These are phyloP conservation scores for Ancistrus triradiatus DNA, from an alignment of 2,113 vertebrate genomes.

Conservation along the genomic window DNA sequence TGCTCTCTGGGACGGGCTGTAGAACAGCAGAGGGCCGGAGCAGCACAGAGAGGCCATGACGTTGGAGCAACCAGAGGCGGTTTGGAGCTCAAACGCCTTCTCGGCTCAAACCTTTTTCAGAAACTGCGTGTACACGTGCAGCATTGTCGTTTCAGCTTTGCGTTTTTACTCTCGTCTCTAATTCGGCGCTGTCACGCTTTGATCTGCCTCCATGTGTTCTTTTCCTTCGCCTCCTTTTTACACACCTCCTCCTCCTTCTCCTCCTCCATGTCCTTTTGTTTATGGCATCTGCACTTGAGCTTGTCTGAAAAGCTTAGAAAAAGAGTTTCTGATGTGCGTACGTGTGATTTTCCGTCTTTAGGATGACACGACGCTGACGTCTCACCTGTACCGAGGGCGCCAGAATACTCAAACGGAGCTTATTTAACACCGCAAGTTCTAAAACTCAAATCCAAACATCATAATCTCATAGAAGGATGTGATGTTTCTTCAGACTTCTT, in stretches of 20 bases:
- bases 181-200: conserved; percentile 11
- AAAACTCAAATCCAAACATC: no score
- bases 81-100: background rate
- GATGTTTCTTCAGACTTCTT: no score
- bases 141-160: conserved; percentile 7
- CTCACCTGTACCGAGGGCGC: no score
- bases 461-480: no score
- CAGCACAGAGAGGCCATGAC: conserved; percentile 1
- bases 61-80: background rate
- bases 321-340: no score
- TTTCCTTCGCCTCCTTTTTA: background rate
- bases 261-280: background rate
- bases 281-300: conserved; percentile 2
- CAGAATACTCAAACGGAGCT: no score
- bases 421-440: no score
- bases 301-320: conserved; percentile 6
- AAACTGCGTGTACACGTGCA: background rate
- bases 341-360: no score
- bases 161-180: conserved; percentile 8
- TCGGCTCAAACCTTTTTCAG: background rate
- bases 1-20: background rate
- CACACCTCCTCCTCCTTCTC: conserved; percentile 1
- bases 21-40: background rate
- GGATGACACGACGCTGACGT: no score
- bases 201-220: conserved; percentile 9